Evolutionary conservation across 35 echinoderm and acorn worm species (phyloP), one percentile per base, ranked within the genome.

Genomic region (Stichopus chloronotus): DNA sequence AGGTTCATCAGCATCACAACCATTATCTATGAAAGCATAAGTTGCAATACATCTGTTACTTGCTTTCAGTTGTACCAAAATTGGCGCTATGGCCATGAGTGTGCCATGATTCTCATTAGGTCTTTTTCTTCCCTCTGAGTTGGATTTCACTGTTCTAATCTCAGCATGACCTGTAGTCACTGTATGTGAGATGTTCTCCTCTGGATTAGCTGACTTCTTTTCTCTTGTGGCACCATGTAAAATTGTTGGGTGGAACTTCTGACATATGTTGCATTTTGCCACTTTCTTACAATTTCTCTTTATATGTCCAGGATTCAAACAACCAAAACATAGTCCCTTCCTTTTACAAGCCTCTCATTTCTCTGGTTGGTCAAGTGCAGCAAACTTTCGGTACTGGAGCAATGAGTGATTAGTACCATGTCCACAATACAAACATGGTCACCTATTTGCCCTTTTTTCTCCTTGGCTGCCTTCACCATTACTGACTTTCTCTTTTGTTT

Each of bases 1-100:
- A n/a, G n/a, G n/a, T n/a, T n/a, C n/a, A 82, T 24, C n/a, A 17
- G 79, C 79, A 17, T 30, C 14, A 71, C 86, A 92, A 19, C 91
- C 91, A 84, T 85, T 92, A 56, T 92, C 91, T 7, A 92, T 85
- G 21, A 92, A 92, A 24, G n/a, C n/a, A n/a, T n/a, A n/a, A n/a
- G n/a, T n/a, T n/a, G n/a, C n/a, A n/a, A n/a, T n/a, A n/a, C n/a
- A 59, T 80, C 55, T 92, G 72, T 77, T 78, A 58, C 90, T 57
- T 23, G 71, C 25, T 72, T 91, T 91, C 4, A 55, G 14, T 23
- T 91, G 78, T 30, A 91, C 53, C 6, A 77, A 5, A 17, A 78
- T 53, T 24, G 90, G 90, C 8, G 57, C 54, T 58, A 91, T 91
- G 17, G 72, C 72, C 90, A 91, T 91, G 5, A 91, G n/a, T n/a